Percentiles rank a stretch among this genome's conserved stretches.
Conservation (phyloP, 2,888 invertebrate species). For the Eulithis prunata region DNA sequence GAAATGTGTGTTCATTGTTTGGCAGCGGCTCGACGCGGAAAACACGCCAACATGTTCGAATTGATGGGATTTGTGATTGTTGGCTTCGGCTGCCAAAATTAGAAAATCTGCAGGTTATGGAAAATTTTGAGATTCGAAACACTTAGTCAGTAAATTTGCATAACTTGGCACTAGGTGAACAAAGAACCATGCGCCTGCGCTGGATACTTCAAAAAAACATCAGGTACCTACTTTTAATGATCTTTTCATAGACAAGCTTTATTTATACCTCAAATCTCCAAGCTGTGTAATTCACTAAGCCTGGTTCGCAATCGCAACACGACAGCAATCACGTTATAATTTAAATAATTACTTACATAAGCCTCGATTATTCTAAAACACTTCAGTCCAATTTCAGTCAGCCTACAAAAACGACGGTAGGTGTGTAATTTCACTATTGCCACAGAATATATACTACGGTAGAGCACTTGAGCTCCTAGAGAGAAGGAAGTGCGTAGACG, state of each 20-base stretch:
- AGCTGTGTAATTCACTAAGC: too few relatives aligned
- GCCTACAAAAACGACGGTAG: constrained; percentile 4
- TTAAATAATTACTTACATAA: neutral
- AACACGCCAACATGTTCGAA: constrained; percentile 59
- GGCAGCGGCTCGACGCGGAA: constrained; percentile 63
- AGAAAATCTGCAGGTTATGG: constrained; percentile 46
- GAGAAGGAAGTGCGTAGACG: constrained; percentile 60
- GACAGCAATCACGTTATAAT: too few relatives aligned
- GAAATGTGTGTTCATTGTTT: constrained; percentile 66
- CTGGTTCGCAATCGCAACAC: too few relatives aligned
- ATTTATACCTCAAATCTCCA: too few relatives aligned
- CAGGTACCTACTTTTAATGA: too few relatives aligned
- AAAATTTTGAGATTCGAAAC: constrained; percentile 44
- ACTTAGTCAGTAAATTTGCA: constrained; percentile 9
- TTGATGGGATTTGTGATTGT: constrained; percentile 60
- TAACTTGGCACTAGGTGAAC: constrained; percentile 24
- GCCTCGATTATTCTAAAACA: neutral
- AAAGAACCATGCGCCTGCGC: constrained; percentile 7
- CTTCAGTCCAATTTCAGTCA: constrained; percentile 5
- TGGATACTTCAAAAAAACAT: neutral
- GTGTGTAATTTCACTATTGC: constrained; percentile 35
- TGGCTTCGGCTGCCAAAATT: constrained; percentile 48
- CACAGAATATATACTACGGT: too few relatives aligned
- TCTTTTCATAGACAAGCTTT: too few relatives aligned
- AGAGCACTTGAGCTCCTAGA: constrained; percentile 28